A percentile compares a stretch with the other conserved stretches of the same genome.
Evolutionary conservation across 2,113 vertebrate genomes (phyloP).

Genomic region (Takifugu bimaculatus): DNA sequence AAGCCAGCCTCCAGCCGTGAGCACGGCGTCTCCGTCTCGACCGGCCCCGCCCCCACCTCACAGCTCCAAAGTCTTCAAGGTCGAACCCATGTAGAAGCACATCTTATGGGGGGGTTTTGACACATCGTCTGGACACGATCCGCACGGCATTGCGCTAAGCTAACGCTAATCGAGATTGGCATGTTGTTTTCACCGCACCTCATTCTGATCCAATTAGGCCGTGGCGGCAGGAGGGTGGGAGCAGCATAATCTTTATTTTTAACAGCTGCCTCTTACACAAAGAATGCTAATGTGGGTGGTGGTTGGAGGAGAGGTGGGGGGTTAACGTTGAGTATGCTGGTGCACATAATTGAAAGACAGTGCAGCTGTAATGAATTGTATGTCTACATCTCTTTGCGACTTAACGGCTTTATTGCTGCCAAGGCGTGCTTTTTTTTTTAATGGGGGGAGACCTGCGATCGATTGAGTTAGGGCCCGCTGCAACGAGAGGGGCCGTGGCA

Average conservation of each 20-base stretch:
- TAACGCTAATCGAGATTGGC: constrained; percentile 32
- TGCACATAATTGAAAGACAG: constrained; percentile 22
- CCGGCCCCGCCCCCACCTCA: constrained; percentile 53
- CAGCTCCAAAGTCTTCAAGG: constrained; percentile 70
- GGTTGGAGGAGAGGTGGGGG: no score
- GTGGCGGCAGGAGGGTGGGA: constrained; percentile 29
- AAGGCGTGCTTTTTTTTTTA: constrained; percentile 27
- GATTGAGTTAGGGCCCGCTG: constrained; percentile 21
- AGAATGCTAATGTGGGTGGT: background rate
- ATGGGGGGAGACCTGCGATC: constrained; percentile 38
- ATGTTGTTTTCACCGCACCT: constrained; percentile 48
- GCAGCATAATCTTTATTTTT: constrained; percentile 36
- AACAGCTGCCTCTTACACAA: constrained; percentile 32
- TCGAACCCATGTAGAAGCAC: constrained; percentile 23
- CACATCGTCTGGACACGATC: background rate
- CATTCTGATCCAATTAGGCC: constrained; percentile 62
- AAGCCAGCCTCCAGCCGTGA: constrained; percentile 43
- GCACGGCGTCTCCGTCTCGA: constrained; percentile 47
- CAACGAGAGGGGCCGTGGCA: constrained; percentile 20
- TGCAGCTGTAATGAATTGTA: constrained; percentile 24
- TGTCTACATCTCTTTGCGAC: constrained; percentile 4
- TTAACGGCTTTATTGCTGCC: constrained; percentile 27
- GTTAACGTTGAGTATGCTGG: background rate
- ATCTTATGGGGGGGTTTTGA: background rate
- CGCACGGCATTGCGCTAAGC: constrained; percentile 1